Evolutionary conservation across 2,113 vertebrate genomes (phyloP), one percentile per base, ranked within the genome.

Genomic region (Tragelaphus scriptus): DNA sequence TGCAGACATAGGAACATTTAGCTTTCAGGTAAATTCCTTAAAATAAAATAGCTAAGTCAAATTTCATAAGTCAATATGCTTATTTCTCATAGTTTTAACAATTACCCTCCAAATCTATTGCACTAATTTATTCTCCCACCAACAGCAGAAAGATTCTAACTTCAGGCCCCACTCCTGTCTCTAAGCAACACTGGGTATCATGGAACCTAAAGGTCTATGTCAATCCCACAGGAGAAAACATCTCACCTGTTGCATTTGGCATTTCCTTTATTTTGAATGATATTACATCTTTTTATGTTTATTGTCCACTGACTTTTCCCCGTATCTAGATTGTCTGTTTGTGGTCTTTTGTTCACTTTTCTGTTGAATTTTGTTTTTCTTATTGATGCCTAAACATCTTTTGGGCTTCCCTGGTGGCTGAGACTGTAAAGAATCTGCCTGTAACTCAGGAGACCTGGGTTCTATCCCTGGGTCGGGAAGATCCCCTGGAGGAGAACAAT

Each of bases 11-110:
- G 44, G 5, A 87, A 30, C 13, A 17, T 85, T 56, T 75, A 40
- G 36, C 36, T 51, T 95, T 94, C n/a, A 19, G 49, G 44, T 30
- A 85, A 85, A 49, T 59, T 77, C 44, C 82, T 92, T 85, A 96
- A 97, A 94, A 82, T 53, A 91, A 93, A 93, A 91, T n/a, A 71
- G 25, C 58, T 55, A 85, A 88, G 84, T 93, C 75, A 80, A 94
- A 94, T 86, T 93, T 85, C 40, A 28, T 44, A 44, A 44, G 44
- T 44, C 44, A 44, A 44, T 30, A 75, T 47, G 53, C 8, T 12
- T 81, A 95, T 59, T 96, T 97, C 94, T 94, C 88, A 30, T 68
- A 88, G 13, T 91, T 93, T 68, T 32, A 49, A 71, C 96, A 89
- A 82, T 77, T 81, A 40, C n/a, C 53, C 40, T 59, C n/a, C 63